Conservation (phyloP, 1,140 invertebrate genomes). For the Zaprionus nigranus region DNA sequence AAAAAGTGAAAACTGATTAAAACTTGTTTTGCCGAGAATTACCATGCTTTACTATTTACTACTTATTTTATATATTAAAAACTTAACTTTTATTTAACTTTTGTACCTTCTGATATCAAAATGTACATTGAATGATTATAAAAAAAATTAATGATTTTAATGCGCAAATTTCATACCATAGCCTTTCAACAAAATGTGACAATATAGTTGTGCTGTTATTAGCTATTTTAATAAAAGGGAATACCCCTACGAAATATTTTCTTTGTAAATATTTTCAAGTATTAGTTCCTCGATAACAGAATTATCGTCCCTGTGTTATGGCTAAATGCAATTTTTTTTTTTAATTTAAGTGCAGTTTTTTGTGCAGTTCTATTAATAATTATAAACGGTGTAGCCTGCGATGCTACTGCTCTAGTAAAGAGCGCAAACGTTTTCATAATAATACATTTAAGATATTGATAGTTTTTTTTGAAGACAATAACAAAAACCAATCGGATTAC, state of each 20-base stretch:
- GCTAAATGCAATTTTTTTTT: neutral
- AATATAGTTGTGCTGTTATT: no score
- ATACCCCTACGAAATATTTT: neutral
- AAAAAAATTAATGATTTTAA: no score
- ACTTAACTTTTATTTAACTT: no score
- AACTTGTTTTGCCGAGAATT: no score
- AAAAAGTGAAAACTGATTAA: no score
- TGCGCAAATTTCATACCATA: no score
- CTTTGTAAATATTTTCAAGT: neutral
- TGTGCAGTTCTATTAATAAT: constrained; percentile 2
- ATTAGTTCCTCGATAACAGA: neutral
- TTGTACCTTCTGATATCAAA: no score
- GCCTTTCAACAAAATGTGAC: no score
- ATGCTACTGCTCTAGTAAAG: neutral
- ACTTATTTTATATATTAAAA: no score
- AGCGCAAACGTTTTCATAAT: neutral
- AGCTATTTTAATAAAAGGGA: neutral
- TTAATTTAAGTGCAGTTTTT: neutral
- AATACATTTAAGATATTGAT: neutral
- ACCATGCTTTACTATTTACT: no score
- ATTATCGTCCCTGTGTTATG: neutral
- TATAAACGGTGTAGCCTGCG: neutral
- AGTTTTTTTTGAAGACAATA: neutral
- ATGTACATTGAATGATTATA: no score
- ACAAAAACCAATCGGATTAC: neutral